Base-by-base conservation (phyloP, 2,113 vertebrate species). In the Scophthalmus maximus region DNA sequence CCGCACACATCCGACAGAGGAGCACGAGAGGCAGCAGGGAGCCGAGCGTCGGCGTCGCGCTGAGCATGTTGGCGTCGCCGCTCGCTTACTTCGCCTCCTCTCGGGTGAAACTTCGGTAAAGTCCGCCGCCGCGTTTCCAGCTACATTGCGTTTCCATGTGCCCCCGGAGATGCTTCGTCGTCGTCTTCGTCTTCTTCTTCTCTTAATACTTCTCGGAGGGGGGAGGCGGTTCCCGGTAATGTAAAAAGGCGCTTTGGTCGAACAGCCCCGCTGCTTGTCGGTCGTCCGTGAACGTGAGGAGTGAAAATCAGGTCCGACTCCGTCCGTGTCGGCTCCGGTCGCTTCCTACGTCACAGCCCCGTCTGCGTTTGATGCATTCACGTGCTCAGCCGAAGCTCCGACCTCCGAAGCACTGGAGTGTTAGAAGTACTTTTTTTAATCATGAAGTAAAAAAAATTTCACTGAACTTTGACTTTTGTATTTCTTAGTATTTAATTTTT, bases 1-100 rank as follows among this genome's bases (percentile, higher is more conserved):
- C 90, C 10, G 88, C 68, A 81, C 92, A 92, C 49, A 92, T 89
- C 75, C 94, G 89, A 79, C 93, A 92, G 76, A 96, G 91, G 14
- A 93, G 81, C 15, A 94, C 78, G 29, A 93, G 84, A 79, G 93
- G 76, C 56, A 25, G 56, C 56, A 15, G 56, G 78, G 88, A 82
- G 57, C 90, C 92, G 89, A 93, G 88, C 73, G 89, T 53, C 89
- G 87, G 88, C 71, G 89, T 47, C 89, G 88, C 80, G 79, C 74
- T 84, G 78, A 93, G 87, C 94, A 94, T 94, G 90, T 89, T 93
- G 63, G 68, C 89, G 87, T 79, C 70, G 78, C 77, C 51, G 73
- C 68, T 88, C 85, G 73, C 68, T 88, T 84, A 85, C 87, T 85
- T 86, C 51, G 74, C 83, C 81, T 82, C 86, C 61, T 67, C 81